A percentile compares a stretch with the other conserved stretches of the same genome.
Evolutionary conservation across 2,888 invertebrate species (phyloP).

Genomic region (Mesorhabditis belari): DNA sequence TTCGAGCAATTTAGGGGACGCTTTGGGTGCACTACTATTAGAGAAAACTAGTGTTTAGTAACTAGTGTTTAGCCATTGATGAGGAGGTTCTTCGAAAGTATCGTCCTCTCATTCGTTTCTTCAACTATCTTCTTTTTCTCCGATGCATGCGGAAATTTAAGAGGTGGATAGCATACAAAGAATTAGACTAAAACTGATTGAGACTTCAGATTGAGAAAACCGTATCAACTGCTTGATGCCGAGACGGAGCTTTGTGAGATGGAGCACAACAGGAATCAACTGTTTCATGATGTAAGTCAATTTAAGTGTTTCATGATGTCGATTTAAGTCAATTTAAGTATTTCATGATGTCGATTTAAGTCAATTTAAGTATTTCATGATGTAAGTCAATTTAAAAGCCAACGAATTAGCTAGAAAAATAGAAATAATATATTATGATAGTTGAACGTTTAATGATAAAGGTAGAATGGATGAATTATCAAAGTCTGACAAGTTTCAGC

Average conservation of each 20-base stretch:
- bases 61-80: slow-evolving; percentile 14
- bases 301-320: background rate
- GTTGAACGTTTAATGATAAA: too few relatives aligned
- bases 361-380: too few relatives aligned
- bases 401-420: too few relatives aligned
- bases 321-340: too few relatives aligned
- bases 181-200: too few relatives aligned
- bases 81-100: slow-evolving; percentile 26
- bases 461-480: too few relatives aligned
- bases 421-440: too few relatives aligned
- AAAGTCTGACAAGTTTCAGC: too few relatives aligned
- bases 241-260: slow-evolving; percentile 39
- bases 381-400: too few relatives aligned
- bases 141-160: slow-evolving; percentile 22
- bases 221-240: slow-evolving; percentile 37
- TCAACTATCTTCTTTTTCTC: slow-evolving; percentile 38
- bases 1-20: too few relatives aligned
- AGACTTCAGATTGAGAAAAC: slow-evolving; percentile 31
- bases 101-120: slow-evolving; percentile 35
- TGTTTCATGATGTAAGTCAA: slow-evolving; percentile 25
- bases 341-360: slow-evolving; percentile 23
- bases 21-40: too few relatives aligned
- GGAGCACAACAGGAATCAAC: slow-evolving; percentile 32
- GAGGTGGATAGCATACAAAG: background rate
- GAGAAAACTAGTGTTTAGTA: too few relatives aligned